Percentiles rank a stretch among this genome's conserved stretches.
phyloP scores from a whole-genome alignment of 2,888 invertebrate genomes.

The Habroteleia sp. region DNA sequence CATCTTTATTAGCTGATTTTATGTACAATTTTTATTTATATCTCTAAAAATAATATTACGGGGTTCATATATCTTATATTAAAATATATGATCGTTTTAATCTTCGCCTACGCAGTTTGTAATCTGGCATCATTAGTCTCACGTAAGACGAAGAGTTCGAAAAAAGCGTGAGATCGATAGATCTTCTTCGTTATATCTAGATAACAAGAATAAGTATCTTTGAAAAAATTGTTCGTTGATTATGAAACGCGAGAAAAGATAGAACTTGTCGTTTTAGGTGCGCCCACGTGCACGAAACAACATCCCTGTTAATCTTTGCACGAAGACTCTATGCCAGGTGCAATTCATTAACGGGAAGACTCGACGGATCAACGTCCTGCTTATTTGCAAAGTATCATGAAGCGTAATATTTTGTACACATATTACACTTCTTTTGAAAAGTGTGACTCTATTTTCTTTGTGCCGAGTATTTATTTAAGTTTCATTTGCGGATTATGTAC shows the following conservation, averaged over 20 bases:
- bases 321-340: conserved; percentile 58
- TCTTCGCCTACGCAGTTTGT: conserved; percentile 28
- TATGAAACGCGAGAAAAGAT: conserved; percentile 46
- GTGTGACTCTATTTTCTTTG: conserved; percentile 11
- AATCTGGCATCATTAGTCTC: conserved; percentile 35
- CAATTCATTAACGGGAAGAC: conserved; percentile 62
- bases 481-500: conserved; percentile 2
- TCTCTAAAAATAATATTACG: no score
- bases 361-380: conserved; percentile 63
- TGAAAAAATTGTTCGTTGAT: conserved; percentile 20
- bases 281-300: conserved; percentile 58
- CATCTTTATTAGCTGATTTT: no score
- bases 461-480: conserved; percentile 26
- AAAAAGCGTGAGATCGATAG: conserved; percentile 36
- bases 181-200: conserved; percentile 22
- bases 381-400: conserved; percentile 30
- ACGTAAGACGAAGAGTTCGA: conserved; percentile 11
- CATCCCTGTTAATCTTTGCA: conserved; percentile 59
- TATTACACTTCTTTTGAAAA: no score
- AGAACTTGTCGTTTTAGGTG: conserved; percentile 52
- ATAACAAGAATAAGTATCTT: conserved; percentile 29
- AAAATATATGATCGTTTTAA: conserved; percentile 22
- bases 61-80: neutral
- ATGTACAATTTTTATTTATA: no score
- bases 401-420: no score